Evolutionary conservation across 2,888 invertebrate species (phyloP).

Genomic region (Tineola bisselliella): DNA sequence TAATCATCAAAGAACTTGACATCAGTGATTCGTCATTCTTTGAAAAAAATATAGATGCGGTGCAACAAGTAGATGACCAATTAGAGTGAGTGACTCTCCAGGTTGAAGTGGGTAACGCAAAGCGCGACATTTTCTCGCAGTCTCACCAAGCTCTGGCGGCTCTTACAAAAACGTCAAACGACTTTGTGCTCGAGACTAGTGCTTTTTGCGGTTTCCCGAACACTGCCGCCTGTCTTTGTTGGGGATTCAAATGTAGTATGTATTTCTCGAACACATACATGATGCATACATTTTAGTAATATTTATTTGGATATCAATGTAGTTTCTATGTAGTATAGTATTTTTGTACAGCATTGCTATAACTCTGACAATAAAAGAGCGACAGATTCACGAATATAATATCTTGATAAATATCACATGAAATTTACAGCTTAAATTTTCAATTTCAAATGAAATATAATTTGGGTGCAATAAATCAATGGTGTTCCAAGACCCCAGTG

Average conservation of each 20-base stretch:
- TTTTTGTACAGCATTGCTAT: neutral
- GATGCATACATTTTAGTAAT: neutral
- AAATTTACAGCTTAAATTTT: constrained; percentile 13
- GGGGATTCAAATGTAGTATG: constrained; percentile 7
- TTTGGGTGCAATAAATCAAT: constrained; percentile 45
- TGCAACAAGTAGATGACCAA: constrained; percentile 65
- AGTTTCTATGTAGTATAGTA: neutral
- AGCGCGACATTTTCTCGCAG: constrained; percentile 35
- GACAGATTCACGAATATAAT: neutral
- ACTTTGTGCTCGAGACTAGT: constrained; percentile 30
- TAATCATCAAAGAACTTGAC: neutral
- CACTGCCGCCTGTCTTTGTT: neutral
- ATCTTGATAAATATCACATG: constrained; percentile 7
- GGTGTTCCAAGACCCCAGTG: constrained; percentile 34
- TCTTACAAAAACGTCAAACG: constrained; percentile 13
- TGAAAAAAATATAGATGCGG: constrained; percentile 46
- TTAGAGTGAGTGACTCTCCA: constrained; percentile 56
- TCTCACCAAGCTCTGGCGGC: constrained; percentile 38
- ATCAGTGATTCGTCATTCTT: neutral
- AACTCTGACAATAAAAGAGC: neutral
- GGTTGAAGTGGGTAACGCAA: constrained; percentile 35
- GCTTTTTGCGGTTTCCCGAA: constrained; percentile 38
- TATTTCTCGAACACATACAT: neutral
- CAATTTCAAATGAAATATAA: constrained; percentile 44
- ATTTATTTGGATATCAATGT: neutral